Evolutionary conservation across 2,113 vertebrate genomes (phyloP).

Genomic region (Madoqua kirkii): DNA sequence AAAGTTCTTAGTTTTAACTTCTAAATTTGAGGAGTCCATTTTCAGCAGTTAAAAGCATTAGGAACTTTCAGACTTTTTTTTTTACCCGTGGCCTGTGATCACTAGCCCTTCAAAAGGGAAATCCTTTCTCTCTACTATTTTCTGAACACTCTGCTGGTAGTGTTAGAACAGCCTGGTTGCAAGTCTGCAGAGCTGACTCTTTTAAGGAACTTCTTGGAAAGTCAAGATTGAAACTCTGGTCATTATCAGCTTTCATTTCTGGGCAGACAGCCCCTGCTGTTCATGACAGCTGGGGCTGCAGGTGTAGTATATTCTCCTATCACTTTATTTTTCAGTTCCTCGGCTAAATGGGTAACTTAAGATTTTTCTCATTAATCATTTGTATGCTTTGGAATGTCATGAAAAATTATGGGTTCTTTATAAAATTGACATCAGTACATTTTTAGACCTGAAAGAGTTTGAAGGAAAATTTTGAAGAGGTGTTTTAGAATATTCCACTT

Average conservation of each 20-base stretch:
- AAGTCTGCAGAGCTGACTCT: constrained; percentile 84
- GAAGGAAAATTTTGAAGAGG: background rate
- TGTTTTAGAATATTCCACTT: background rate
- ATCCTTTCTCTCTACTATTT: constrained; percentile 89
- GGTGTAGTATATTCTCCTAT: background rate
- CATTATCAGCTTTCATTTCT: constrained; percentile 89
- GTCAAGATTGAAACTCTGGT: constrained; percentile 92
- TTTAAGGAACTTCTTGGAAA: constrained; percentile 90
- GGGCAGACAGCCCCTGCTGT: constrained; percentile 87
- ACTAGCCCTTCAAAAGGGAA: constrained; percentile 88
- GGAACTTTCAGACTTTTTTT: constrained; percentile 83
- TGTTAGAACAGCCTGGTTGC: constrained; percentile 83
- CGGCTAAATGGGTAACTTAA: background rate
- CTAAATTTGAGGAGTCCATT: background rate
- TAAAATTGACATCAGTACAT: background rate
- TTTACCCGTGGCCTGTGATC: constrained; percentile 86
- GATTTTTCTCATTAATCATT: background rate
- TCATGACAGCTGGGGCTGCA: constrained; percentile 74
- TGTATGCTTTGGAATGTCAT: background rate
- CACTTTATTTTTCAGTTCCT: background rate
- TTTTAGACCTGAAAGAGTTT: background rate
- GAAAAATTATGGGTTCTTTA: background rate
- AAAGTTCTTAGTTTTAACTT: background rate
- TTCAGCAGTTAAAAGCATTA: constrained; percentile 20
- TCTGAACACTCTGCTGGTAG: constrained; percentile 88